Conservation (phyloP, 92 coral and sea anemone genomes). For the Parazoanthus swiftii region DNA sequence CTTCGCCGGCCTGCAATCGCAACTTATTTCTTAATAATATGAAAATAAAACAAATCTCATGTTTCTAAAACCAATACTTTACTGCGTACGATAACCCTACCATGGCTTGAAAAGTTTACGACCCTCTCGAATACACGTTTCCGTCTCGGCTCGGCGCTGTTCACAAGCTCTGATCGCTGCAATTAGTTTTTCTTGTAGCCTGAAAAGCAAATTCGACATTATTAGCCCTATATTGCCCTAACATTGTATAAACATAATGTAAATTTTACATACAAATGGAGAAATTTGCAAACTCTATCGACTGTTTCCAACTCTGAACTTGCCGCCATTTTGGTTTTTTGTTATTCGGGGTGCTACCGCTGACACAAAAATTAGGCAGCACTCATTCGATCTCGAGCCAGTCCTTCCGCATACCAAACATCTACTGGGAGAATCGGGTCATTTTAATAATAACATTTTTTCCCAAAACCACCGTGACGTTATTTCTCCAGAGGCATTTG, state of each 20-base stretch:
- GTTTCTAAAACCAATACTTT: not conserved
- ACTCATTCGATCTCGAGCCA: too few relatives aligned
- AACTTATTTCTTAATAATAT: not conserved
- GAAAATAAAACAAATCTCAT: not conserved
- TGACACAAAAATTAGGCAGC: not conserved
- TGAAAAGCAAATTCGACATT: not conserved
- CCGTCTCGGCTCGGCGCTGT: slow-evolving; percentile 19
- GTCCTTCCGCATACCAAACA: too few relatives aligned
- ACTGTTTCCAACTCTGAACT: slow-evolving; percentile 20
- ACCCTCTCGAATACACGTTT: slow-evolving; percentile 31
- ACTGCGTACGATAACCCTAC: not conserved
- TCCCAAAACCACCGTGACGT: too few relatives aligned
- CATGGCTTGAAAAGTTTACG: slow-evolving; percentile 42
- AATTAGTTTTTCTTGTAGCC: slow-evolving; percentile 33
- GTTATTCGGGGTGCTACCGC: slow-evolving; percentile 3
- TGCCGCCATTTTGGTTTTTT: slow-evolving; percentile 38
- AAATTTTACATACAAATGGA: slow-evolving; percentile 11
- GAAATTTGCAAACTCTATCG: slow-evolving; percentile 30
- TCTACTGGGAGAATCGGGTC: too few relatives aligned
- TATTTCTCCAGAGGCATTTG: too few relatives aligned
- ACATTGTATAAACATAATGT: not conserved
- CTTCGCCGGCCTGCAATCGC: not conserved
- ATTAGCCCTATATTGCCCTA: not conserved
- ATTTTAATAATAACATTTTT: too few relatives aligned
- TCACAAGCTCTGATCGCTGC: slow-evolving; percentile 11